phyloP scores from a whole-genome alignment of 2,888 invertebrate genomes.

The Netelia inedita region DNA sequence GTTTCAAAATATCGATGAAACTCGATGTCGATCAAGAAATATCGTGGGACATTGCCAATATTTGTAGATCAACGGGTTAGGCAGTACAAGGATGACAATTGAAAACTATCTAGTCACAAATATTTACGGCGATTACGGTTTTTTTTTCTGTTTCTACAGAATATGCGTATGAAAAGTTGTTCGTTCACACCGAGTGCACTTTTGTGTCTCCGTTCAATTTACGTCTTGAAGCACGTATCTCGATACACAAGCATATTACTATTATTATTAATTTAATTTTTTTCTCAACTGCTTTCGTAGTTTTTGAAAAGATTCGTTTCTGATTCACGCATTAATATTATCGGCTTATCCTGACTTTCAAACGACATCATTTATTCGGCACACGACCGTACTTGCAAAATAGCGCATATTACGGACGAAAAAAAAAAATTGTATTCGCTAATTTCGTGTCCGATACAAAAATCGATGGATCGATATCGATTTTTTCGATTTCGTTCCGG shows the following conservation, averaged over 20 bases:
- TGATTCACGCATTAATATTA: conserved; percentile 39
- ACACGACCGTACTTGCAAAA: conserved; percentile 26
- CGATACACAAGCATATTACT: conserved; percentile 20
- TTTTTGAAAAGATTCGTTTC: conserved; percentile 42
- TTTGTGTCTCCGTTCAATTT: neutral
- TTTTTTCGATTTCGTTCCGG: neutral
- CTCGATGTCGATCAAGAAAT: conserved; percentile 57
- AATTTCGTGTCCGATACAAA: neutral
- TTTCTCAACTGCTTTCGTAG: conserved; percentile 18
- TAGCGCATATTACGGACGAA: neutral
- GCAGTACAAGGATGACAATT: conserved; percentile 67
- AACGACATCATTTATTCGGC: conserved; percentile 51
- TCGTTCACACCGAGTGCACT: conserved; percentile 24
- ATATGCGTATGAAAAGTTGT: conserved; percentile 67
- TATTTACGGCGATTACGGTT: conserved; percentile 64
- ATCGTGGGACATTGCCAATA: conserved; percentile 62
- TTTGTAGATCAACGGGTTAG: conserved; percentile 65
- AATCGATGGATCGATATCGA: neutral
- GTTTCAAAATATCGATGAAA: conserved; percentile 62
- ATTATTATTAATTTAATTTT: neutral
- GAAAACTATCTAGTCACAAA: conserved; percentile 72
- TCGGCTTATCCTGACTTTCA: conserved; percentile 49
- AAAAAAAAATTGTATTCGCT: neutral
- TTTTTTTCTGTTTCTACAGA: conserved; percentile 58
- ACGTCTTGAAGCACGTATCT: conserved; percentile 19